These are phyloP conservation scores for Scleropages formosus DNA, from an alignment of 2,797 vertebrate species.

Conservation along the genomic window DNA sequence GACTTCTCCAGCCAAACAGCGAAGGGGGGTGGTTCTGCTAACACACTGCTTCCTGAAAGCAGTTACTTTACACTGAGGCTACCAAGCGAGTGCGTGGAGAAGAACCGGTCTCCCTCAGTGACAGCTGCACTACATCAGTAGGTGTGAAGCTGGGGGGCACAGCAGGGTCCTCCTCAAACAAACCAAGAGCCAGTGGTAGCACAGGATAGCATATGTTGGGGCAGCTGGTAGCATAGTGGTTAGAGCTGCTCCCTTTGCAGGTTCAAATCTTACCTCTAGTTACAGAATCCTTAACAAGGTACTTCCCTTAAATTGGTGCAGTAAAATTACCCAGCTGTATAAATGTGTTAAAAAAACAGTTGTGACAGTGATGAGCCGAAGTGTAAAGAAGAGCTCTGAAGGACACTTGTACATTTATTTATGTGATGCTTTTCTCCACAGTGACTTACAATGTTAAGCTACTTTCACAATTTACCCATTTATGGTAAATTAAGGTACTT, in stretches of 20 bases:
- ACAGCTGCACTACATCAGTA: conserved; percentile 35
- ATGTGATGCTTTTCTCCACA: too few species aligned
- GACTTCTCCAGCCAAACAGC: not conserved
- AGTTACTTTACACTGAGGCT: conserved; percentile 51
- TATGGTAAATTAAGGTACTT: too few species aligned
- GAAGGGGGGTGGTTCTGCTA: conserved; percentile 24
- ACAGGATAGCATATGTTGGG: too few species aligned
- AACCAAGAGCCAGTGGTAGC: not conserved
- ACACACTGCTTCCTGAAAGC: conserved; percentile 49
- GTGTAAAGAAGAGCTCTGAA: not conserved
- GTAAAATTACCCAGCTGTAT: too few species aligned
- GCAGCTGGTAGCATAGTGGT: too few species aligned
- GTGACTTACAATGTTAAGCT: too few species aligned
- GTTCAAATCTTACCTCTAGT: too few species aligned
- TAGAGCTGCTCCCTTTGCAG: not conserved
- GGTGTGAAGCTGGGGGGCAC: conserved; percentile 33
- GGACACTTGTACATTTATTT: too few species aligned
- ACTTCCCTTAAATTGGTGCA: too few species aligned
- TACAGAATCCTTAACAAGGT: too few species aligned
- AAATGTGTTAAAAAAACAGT: not conserved
- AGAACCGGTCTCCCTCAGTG: conserved; percentile 11
- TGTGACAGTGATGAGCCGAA: not conserved
- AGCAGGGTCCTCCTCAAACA: conserved; percentile 16
- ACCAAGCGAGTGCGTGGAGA: conserved; percentile 52
- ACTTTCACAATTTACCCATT: too few species aligned